Base-by-base conservation (phyloP, 2,797 vertebrate genomes). In the Vultur gryphus region DNA sequence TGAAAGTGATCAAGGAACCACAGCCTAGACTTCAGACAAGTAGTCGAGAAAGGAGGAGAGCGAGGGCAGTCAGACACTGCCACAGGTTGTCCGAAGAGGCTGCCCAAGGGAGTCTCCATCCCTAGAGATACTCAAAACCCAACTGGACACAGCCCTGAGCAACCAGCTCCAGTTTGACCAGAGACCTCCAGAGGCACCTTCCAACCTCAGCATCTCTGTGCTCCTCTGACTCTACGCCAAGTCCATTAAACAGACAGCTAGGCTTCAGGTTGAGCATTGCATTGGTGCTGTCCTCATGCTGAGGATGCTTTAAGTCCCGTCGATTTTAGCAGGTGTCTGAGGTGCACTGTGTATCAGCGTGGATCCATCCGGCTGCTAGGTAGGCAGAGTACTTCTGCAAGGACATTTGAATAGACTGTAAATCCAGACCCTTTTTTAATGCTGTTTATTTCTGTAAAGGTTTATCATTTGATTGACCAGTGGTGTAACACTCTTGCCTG, bases 211-310 rank as follows among this genome's bases (percentile, higher is more conserved):
- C 31, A 9, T 58, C 39, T n/a, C 33, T 8, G 23, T 25, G 23
- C 28, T 31, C 14, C 31, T 48, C 49, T 43, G 16, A 12, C 35
- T 54, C 41, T 17, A 19, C 1, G 0, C 19, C 46, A n/a, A 48
- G 26, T 9, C 51, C 7, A 0, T 19, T n/a, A 7, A 37, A 25
- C 31, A 26, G 46, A 5, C 16, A 20, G 0, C 41, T 21, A 1
- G 1, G 5, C n/a, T 17, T 48, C 24, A 8, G 24, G 37, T 3
- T 29, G n/a, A 21, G 49, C 9, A 0, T 29, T n/a, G 13, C 3
- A 0, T 13, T 29, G 58, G 25, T 39, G 65, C 19, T 26, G 4
- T 37, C 26, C 31, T 72, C 15, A 0, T 2, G 21, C 24, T 16
- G 7, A 37, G 11, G 54, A 17, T 54, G 46, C 23, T 24, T 17